Percentiles rank a stretch among this genome's conserved stretches.
Evolutionary conservation across 2,888 invertebrate genomes (phyloP).

Genomic region (Colletes collaris): DNA sequence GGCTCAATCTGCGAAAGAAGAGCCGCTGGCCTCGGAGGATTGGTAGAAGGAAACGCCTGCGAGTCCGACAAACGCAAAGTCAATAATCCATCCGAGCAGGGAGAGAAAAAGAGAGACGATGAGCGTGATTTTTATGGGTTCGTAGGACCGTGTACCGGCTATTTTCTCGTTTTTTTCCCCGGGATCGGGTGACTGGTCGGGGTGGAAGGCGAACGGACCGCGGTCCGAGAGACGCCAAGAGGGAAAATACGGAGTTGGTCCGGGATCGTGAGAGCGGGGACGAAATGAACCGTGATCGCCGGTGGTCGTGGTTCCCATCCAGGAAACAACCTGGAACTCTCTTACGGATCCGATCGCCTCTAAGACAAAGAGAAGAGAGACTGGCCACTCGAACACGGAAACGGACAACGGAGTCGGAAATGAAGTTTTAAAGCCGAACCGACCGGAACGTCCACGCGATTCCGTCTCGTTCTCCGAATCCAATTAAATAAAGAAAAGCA

Average conservation of each 20-base stretch:
- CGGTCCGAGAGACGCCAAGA: conserved; percentile 12
- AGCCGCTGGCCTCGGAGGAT: conserved; percentile 34
- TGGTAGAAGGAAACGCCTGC: not conserved
- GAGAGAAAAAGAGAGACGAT: conserved; percentile 24
- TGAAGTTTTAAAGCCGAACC: conserved; percentile 72
- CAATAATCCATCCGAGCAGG: conserved; percentile 58
- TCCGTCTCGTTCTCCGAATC: conserved; percentile 24
- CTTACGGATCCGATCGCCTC: conserved; percentile 54
- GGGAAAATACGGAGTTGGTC: conserved; percentile 17
- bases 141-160: conserved; percentile 69
- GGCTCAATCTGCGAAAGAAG: conserved; percentile 67
- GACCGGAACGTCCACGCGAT: conserved; percentile 49
- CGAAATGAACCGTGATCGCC: conserved; percentile 75
- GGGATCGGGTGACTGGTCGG: conserved; percentile 1
- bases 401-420: conserved; percentile 55
- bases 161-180: conserved; percentile 68
- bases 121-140: conserved; percentile 76
- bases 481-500: too few species aligned
- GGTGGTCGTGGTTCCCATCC: conserved; percentile 69
- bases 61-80: conserved; percentile 58
- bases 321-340: conserved; percentile 62
- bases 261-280: conserved; percentile 45
- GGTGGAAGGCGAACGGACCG: conserved; percentile 46
- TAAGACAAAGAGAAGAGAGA: conserved; percentile 28
- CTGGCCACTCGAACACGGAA: conserved; percentile 6